Evolutionary conservation across 1,140 invertebrate species (phyloP).

Genomic region (Drosophila sp.): DNA sequence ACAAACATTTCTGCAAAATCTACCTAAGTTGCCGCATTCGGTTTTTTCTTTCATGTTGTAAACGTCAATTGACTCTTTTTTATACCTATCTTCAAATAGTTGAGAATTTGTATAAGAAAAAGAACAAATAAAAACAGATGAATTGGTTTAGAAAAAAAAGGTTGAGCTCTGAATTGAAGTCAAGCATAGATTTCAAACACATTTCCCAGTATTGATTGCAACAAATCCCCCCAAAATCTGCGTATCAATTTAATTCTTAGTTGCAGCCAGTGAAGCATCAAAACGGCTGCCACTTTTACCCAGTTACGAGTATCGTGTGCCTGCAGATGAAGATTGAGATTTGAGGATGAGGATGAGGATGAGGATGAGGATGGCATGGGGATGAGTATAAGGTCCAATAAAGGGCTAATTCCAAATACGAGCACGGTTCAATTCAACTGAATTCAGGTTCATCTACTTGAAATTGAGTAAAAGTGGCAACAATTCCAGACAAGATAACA

Average conservation of each 20-base stretch:
- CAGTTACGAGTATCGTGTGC: constrained; percentile 10
- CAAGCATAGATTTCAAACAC: constrained; percentile 49
- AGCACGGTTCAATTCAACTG: neutral
- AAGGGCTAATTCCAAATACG: constrained; percentile 9
- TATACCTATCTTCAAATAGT: neutral
- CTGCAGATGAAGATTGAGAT: constrained; percentile 17
- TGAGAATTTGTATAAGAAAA: neutral
- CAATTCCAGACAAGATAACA: neutral
- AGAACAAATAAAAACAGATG: constrained; percentile 34
- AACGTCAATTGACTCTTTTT: neutral
- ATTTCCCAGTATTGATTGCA: constrained; percentile 66
- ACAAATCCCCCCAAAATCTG: constrained; percentile 56
- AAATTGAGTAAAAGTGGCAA: constrained; percentile 8
- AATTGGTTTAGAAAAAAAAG: constrained; percentile 29
- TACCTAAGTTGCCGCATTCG: neutral
- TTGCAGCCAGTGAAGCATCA: constrained; percentile 47
- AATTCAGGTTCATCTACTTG: neutral
- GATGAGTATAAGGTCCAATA: neutral
- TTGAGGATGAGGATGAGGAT: neutral
- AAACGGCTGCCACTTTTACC: constrained; percentile 15
- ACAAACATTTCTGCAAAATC: neutral
- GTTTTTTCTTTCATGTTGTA: neutral
- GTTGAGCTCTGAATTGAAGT: constrained; percentile 22
- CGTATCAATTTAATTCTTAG: constrained; percentile 69
- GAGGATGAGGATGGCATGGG: neutral